phyloP scores from a whole-genome alignment of 1,140 invertebrate genomes.

The Phymorhynchus buccinoides region DNA sequence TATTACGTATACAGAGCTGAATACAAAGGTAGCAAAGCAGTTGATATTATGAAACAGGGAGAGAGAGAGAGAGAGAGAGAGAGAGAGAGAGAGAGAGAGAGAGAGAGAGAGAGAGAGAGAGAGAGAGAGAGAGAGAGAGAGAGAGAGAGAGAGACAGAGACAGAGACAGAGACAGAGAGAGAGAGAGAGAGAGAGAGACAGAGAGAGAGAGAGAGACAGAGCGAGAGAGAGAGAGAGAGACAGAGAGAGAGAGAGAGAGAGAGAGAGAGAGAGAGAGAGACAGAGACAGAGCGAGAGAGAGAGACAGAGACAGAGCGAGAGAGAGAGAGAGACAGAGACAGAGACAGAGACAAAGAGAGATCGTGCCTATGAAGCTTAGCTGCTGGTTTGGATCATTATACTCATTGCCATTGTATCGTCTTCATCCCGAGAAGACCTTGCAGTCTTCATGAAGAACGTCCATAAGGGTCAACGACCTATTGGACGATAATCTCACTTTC shows the following conservation, averaged over 20 bases:
- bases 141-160: neutral
- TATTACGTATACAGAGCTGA: too few species aligned
- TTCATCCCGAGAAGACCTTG: too few species aligned
- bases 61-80: neutral
- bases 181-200: neutral
- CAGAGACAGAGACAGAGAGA: neutral
- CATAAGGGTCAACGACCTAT: too few species aligned
- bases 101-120: neutral
- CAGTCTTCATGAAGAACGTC: too few species aligned
- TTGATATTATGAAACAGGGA: neutral
- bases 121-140: neutral
- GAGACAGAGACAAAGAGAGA: too few species aligned
- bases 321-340: neutral
- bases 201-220: conserved; percentile 25
- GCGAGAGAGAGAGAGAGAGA: neutral
- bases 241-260: neutral
- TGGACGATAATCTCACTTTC: too few species aligned
- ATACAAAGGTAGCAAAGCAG: too few species aligned
- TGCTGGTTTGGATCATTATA: too few species aligned
- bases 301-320: neutral
- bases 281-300: neutral
- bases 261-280: conserved; percentile 4
- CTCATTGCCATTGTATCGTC: too few species aligned
- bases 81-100: neutral
- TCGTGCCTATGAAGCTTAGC: too few species aligned